Percentiles rank a stretch among this genome's conserved stretches.
Conservation (phyloP, 2,888 invertebrate genomes). For the Hypomecis atomaria region DNA sequence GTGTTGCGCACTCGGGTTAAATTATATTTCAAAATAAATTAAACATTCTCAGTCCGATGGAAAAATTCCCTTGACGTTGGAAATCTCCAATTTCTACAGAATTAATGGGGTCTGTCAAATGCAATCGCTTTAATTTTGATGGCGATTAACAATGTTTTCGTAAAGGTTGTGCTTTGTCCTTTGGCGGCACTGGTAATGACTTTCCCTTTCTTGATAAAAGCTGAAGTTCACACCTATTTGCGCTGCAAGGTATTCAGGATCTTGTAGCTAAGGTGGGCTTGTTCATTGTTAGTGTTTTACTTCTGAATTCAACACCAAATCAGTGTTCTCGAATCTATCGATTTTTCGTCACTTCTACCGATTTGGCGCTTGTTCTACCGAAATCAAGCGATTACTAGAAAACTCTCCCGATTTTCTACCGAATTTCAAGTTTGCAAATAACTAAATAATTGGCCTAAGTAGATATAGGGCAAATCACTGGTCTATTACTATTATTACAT, state of each 20-base stretch:
- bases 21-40: background rate
- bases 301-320: too few species aligned
- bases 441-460: too few species aligned
- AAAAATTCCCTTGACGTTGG: background rate
- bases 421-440: too few species aligned
- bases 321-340: background rate
- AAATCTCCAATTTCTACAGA: conserved; percentile 2
- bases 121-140: conserved; percentile 8
- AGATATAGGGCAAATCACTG: too few species aligned
- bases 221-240: background rate
- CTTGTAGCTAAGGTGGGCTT: too few species aligned
- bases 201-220: background rate
- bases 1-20: too few species aligned
- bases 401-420: too few species aligned
- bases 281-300: background rate
- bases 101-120: conserved; percentile 7
- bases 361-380: too few species aligned
- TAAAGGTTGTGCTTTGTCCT: background rate
- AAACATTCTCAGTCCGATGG: background rate
- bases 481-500: too few species aligned
- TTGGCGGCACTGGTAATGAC: background rate
- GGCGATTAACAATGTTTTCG: background rate
- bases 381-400: too few species aligned
- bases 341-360: too few species aligned
- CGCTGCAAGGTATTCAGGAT: background rate